phyloP scores from a whole-genome alignment of 2,797 vertebrate genomes.

The Menidia menidia region DNA sequence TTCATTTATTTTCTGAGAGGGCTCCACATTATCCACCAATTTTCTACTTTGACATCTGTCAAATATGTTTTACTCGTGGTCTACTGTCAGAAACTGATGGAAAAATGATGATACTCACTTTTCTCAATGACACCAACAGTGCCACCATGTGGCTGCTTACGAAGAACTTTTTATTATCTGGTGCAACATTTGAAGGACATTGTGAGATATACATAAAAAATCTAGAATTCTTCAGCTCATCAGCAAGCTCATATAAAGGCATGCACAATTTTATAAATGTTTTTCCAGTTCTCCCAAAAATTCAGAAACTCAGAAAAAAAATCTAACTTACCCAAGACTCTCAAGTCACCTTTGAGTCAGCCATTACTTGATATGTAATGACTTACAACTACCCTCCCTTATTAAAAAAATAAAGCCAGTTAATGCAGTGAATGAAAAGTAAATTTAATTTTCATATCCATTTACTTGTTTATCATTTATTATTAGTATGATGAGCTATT shows the following conservation, averaged over 20 bases:
- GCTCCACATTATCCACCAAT: not conserved
- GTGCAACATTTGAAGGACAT: not conserved
- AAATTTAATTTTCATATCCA: no score
- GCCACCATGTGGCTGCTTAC: constrained; percentile 24
- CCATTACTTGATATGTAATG: no score
- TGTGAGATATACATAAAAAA: not conserved
- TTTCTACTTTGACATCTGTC: not conserved
- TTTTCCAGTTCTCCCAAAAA: not conserved
- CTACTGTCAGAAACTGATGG: not conserved
- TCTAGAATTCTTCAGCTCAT: not conserved
- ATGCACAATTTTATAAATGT: not conserved
- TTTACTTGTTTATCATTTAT: no score
- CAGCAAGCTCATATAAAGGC: not conserved
- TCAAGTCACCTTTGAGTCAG: not conserved
- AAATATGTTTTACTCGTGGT: not conserved
- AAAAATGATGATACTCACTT: not conserved
- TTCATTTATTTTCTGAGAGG: not conserved
- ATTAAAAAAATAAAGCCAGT: not conserved
- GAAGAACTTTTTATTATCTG: not conserved
- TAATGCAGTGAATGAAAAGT: not conserved
- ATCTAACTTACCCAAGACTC: not conserved
- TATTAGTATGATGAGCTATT: no score
- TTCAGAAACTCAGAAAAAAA: not conserved
- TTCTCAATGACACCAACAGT: not conserved
- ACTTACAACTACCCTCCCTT: no score